Conservation (phyloP, 1,140 invertebrate species). For the Euura lappo region DNA sequence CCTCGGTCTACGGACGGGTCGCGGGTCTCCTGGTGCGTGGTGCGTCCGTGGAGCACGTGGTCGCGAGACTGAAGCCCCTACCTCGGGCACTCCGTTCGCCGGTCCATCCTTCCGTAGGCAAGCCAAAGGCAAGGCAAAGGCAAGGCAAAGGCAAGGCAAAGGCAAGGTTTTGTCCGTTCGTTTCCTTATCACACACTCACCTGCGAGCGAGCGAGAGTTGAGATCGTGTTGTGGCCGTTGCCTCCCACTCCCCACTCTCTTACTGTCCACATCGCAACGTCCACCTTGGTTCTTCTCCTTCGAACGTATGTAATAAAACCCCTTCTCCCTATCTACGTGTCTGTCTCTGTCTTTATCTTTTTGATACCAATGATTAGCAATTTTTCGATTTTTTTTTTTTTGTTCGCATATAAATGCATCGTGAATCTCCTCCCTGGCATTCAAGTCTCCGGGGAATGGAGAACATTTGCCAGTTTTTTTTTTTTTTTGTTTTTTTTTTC, state of each 20-base stretch:
- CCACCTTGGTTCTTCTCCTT: too few relatives aligned
- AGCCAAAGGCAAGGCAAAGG: conserved; percentile 48
- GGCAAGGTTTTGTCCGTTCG: conserved; percentile 40
- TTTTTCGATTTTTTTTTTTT: too few relatives aligned
- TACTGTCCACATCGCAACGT: background rate
- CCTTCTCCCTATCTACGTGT: too few relatives aligned
- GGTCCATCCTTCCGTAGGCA: conserved; percentile 51
- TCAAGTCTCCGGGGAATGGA: too few relatives aligned
- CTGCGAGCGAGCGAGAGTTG: background rate
- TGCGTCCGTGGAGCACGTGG: conserved; percentile 60
- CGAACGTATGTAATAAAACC: too few relatives aligned
- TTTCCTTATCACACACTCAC: conserved; percentile 9
- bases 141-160: conserved; percentile 24
- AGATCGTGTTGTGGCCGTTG: background rate
- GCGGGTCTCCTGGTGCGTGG: conserved; percentile 30
- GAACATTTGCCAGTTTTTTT: too few relatives aligned
- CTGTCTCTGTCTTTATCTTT: too few relatives aligned
- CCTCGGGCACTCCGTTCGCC: conserved; percentile 54
- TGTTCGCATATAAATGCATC: too few relatives aligned
- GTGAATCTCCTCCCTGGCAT: too few relatives aligned
- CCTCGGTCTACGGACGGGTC: background rate
- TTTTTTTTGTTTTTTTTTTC: too few relatives aligned
- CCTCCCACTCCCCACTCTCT: conserved; percentile 18
- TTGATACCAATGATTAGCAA: too few relatives aligned
- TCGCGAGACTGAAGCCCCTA: conserved; percentile 59